Evolutionary conservation across 2,888 invertebrate genomes (phyloP), one percentile per base, ranked within the genome.

Genomic region (Tholera decimalis): DNA sequence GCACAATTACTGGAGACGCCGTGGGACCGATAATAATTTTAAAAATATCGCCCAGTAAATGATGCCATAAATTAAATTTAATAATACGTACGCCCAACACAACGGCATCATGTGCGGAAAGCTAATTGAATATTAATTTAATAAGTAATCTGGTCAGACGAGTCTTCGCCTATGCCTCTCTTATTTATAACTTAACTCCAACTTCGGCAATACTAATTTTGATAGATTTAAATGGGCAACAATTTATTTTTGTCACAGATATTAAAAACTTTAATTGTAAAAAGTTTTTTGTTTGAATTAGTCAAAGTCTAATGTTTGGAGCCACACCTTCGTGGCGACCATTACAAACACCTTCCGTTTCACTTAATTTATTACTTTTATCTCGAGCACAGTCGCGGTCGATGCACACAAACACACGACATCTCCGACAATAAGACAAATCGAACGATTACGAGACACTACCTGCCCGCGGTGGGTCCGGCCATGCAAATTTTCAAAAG

Each of bases 121-220:
- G 94, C 94, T 95, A 95, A 95, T 95, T 95, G 95, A 95, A 94
- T 95, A 94, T 95, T 95, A 95, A 95, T 94, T 94, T 94, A 88
- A 92, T 89, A 91, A 93, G 92, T 94, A 95, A 95, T 95, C 95
- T 93, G 91, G 92, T 89, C 80, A 80, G 88, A 91, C 94, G 82
- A 92, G 90, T 93, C 88, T 90, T 83, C 58, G 81, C 82, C 84
- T 71, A 79, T 83, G 86, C 84, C 84, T 82, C 86, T 88, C 87
- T 91, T 91, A 92, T 92, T 92, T 93, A 91, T 93, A 92, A 91
- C 91, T 91, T 91, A 89, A 91, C 90, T 90, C 81, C 77, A 79
- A 82, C 83, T 85, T 83, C 86, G 82, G 83, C 82, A 84, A 87
- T 84, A 85, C 81, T 67, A 82, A 77, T 75, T 74, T 83, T 86